Evolutionary conservation across 2,113 vertebrate genomes (phyloP).

Genomic region (Osmerus eperlanus): DNA sequence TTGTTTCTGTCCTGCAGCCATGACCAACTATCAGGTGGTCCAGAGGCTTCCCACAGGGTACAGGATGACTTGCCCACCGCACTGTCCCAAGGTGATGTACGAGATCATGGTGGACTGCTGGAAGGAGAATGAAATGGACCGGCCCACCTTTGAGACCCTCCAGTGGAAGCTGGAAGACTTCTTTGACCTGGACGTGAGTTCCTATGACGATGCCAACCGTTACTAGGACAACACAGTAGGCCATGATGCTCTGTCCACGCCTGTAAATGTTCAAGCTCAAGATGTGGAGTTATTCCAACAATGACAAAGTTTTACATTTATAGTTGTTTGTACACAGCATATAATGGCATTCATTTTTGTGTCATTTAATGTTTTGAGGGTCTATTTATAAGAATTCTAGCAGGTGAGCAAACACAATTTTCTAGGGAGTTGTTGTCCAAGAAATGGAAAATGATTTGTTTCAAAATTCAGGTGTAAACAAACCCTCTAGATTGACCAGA

Average conservation of each 20-base stretch:
- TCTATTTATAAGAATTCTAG: too few species aligned
- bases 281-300: too few species aligned
- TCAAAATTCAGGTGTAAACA: too few species aligned
- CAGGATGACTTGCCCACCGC: conserved; percentile 75
- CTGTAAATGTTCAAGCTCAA: too few species aligned
- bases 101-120: conserved; percentile 87
- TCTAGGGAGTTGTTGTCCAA: too few species aligned
- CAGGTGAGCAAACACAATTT: too few species aligned
- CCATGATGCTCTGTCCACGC: neutral
- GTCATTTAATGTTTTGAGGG: too few species aligned
- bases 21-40: conserved; percentile 80
- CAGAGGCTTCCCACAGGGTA: conserved; percentile 76
- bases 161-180: conserved; percentile 78
- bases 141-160: conserved; percentile 86
- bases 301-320: too few species aligned
- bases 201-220: conserved; percentile 52
- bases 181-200: conserved; percentile 66
- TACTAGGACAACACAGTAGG: conserved; percentile 42
- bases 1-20: conserved; percentile 61
- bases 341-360: too few species aligned
- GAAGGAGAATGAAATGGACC: conserved; percentile 53
- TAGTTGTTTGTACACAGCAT: too few species aligned
- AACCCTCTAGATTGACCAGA: too few species aligned
- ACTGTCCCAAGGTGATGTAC: conserved; percentile 76
- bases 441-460: too few species aligned